Evolutionary conservation across 2,888 invertebrate genomes (phyloP).

Genomic region (Himalopsyche anomala): DNA sequence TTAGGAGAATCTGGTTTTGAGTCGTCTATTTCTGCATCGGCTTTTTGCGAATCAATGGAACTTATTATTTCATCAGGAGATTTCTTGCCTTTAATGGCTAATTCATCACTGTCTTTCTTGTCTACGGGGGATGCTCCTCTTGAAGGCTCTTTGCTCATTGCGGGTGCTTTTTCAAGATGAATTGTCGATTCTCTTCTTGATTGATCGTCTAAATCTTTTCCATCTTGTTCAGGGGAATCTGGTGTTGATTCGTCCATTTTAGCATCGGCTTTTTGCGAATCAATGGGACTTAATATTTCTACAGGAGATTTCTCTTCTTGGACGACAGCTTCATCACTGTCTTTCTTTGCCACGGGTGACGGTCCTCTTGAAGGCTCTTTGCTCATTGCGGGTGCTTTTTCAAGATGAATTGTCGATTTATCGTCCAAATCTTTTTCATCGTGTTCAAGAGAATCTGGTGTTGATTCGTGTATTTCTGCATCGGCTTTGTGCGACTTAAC

Average conservation of each 20-base stretch:
- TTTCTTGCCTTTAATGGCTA: neutral
- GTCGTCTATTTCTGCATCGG: neutral
- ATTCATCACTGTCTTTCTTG: neutral
- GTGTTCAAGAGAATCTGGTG: neutral
- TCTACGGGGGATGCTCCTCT: neutral
- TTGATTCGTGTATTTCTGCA: neutral
- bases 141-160: neutral
- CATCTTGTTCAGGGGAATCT: neutral
- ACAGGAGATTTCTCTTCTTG: too few relatives aligned
- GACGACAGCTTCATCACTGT: neutral
- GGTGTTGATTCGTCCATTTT: neutral
- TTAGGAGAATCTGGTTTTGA: slow-evolving; percentile 67
- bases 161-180: too few relatives aligned
- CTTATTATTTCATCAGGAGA: neutral
- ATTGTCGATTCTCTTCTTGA: slow-evolving; percentile 48
- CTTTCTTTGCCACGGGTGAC: too few relatives aligned
- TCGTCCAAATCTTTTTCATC: too few relatives aligned
- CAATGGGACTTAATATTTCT: neutral
- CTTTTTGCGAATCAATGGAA: too few relatives aligned
- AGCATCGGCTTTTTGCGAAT: too few relatives aligned
- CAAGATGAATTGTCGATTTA: too few relatives aligned
- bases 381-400: too few relatives aligned
- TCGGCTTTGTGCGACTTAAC: too few relatives aligned
- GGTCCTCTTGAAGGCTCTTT: too few relatives aligned
- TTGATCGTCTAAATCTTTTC: too few relatives aligned